Base-by-base conservation (phyloP, 2,113 vertebrate species). In the Chionis minor region DNA sequence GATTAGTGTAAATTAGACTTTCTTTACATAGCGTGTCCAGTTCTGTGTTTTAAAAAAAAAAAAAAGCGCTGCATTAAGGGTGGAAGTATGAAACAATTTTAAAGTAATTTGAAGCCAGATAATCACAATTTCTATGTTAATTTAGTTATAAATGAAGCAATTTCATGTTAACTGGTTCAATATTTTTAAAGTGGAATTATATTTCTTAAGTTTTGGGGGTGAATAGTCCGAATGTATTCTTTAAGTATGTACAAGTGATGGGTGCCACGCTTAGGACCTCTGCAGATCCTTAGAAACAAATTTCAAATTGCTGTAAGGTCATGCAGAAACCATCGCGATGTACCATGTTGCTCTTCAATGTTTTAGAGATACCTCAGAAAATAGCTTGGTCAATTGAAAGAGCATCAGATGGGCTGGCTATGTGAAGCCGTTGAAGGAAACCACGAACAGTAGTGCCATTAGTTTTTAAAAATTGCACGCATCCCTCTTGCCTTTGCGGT, bases 381-480 rank as follows among this genome's bases (percentile, higher is more conserved):
- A 80, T 1, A 42, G 26, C 51, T 47, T 45, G 8, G 12, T n/a
- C 59, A 17, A 12, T 69, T 93, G 90, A 54, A 88, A 91, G 52
- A n/a, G 12, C 58, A 27, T 77, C 58, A 65, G 14, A 26, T 44
- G 87, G 40, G 40, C 18, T 72, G 91, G 27, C 73, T 63, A 2
- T 19, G 3, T 18, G 58, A 73, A 96, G 26, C 33, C 47, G 21
- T 16, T 9, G 32, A 67, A 8, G 24, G 32, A 66, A n/a, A 65
- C 1, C 3, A 35, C 0, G 0, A 42, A 38, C 6, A 23, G 18
- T 42, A 18, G 4, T 59, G 33, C 35, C 59, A 8, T 47, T 86
- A 11, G 19, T 61, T 23, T 38, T 55, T 47, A 4, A 4, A 38
- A 86, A 78, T 32, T 32, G 22, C 13, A 15, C 1, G 0, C 14